Evolutionary conservation across 2,888 invertebrate genomes (phyloP), one percentile per base, ranked within the genome.

Genomic region (Papilio demoleus): DNA sequence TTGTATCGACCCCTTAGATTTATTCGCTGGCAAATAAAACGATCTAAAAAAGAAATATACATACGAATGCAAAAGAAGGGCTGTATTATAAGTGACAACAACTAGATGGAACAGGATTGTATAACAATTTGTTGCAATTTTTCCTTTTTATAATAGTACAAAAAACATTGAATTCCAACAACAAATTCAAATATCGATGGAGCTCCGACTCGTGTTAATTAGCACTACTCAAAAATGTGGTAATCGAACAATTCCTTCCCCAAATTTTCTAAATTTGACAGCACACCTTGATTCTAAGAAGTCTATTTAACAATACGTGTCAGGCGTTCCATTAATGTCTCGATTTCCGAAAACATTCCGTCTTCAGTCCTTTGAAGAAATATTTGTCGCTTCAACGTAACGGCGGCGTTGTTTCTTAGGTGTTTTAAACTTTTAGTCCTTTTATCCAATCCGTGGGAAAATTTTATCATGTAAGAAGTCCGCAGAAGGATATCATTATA

Each of bases 261-360:
- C 69, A 80, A 81, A 88, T 89, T 82, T 85, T 75, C 77, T 71
- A 83, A 81, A 88, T 88, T 85, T 83, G 73, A 76, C 81, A 77
- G 79, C 82, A 79, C 81, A 75, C 75, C 75, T 75, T 72, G 75
- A 77, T 92, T 91, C 90, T 79, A 75, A 81, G 90, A 89, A 91
- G 75, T 74, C 73, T 76, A 77, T 77, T 83, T 81, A 77, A 84
- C 83, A 83, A 85, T 84, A 88, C 82, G 88, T 88, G 91, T 90
- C 90, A 88, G 90, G 86, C 88, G 90, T 91, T 90, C 88, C 84
- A 89, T 84, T 88, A 87, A 88, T 85, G 86, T 83, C 81, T 81
- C 80, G 84, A 84, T 90, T 92, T 88, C 88, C 81, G 79, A 86
- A 90, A 91, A 90, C 86, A 83, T 80, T 80, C 82, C 83, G 77